These are phyloP conservation scores for Callorhinus ursinus DNA, from an alignment of 2,113 vertebrate genomes.

Conservation along the genomic window DNA sequence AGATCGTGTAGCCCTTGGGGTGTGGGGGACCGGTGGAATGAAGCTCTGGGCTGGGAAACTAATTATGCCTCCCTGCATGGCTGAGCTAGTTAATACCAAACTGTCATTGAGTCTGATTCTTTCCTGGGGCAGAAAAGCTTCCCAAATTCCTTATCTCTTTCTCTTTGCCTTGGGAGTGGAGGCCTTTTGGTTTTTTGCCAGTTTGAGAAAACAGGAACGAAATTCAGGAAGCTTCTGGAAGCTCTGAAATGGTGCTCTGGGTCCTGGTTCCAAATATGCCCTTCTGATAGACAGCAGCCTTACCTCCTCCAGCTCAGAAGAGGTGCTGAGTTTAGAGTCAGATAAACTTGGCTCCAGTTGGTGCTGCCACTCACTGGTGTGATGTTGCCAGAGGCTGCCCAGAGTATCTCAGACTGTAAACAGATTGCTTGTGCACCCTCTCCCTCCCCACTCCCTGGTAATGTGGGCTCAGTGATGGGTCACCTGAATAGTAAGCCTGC, in stretches of 20 bases:
- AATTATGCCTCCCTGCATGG: slow-evolving; percentile 74
- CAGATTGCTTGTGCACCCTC: neutral
- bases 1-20: slow-evolving; percentile 73
- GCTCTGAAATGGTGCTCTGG: slow-evolving; percentile 2
- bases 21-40: slow-evolving; percentile 54
- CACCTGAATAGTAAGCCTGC: neutral
- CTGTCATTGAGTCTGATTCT: slow-evolving; percentile 62
- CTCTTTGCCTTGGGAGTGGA: slow-evolving; percentile 46
- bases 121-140: slow-evolving; percentile 65
- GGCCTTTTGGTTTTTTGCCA: neutral
- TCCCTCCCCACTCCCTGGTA: neutral
- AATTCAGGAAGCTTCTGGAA: neutral
- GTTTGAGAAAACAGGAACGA: neutral
- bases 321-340: neutral
- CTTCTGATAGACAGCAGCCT: neutral
- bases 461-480: neutral
- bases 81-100: slow-evolving; percentile 78
- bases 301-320: neutral
- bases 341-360: neutral
- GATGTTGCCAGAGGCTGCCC: neutral
- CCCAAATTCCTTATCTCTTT: slow-evolving; percentile 59
- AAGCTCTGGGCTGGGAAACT: slow-evolving; percentile 70
- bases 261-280: neutral
- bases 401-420: neutral
- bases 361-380: neutral